Conservation (phyloP, 2,888 invertebrate genomes). For the Apoderus coryli region DNA sequence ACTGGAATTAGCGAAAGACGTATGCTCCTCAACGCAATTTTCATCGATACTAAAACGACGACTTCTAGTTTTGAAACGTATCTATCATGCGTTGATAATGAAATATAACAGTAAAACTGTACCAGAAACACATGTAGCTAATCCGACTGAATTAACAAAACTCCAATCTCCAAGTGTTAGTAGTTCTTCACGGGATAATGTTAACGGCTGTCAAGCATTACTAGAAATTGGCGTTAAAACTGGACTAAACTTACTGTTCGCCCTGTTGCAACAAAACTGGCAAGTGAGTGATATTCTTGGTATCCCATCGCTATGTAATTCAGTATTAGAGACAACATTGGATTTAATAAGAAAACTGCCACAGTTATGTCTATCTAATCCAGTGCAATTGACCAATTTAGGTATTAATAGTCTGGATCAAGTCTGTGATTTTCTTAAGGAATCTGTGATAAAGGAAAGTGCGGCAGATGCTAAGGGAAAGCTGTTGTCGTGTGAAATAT, state of each 20-base stretch:
- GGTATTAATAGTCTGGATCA: slow-evolving; percentile 39
- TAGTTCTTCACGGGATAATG: slow-evolving; percentile 9
- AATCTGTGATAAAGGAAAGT: slow-evolving; percentile 35
- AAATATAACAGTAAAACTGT: slow-evolving; percentile 36
- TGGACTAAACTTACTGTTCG: slow-evolving; percentile 42
- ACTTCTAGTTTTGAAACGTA: slow-evolving; percentile 39
- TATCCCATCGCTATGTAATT: slow-evolving; percentile 38
- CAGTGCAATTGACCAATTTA: slow-evolving; percentile 38
- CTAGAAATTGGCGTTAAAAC: slow-evolving; percentile 47
- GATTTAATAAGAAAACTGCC: slow-evolving; percentile 40
- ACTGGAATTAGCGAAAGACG: slow-evolving; percentile 37
- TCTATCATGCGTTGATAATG: slow-evolving; percentile 39
- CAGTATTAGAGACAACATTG: slow-evolving; percentile 42
- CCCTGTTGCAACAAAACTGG: slow-evolving; percentile 45
- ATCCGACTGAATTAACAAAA: too few relatives aligned
- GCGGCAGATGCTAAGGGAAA: slow-evolving; percentile 36
- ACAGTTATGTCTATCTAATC: slow-evolving; percentile 43
- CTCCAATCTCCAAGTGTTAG: too few relatives aligned
- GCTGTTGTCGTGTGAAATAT: slow-evolving; percentile 35
- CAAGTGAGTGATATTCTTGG: slow-evolving; percentile 30
- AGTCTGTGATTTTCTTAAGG: slow-evolving; percentile 36
- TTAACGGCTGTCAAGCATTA: slow-evolving; percentile 36
- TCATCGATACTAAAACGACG: slow-evolving; percentile 39
- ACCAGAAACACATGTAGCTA: slow-evolving; percentile 1
- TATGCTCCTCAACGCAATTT: slow-evolving; percentile 43